phyloP scores from a whole-genome alignment of 2,888 invertebrate species.

The Poecilus cupreus region DNA sequence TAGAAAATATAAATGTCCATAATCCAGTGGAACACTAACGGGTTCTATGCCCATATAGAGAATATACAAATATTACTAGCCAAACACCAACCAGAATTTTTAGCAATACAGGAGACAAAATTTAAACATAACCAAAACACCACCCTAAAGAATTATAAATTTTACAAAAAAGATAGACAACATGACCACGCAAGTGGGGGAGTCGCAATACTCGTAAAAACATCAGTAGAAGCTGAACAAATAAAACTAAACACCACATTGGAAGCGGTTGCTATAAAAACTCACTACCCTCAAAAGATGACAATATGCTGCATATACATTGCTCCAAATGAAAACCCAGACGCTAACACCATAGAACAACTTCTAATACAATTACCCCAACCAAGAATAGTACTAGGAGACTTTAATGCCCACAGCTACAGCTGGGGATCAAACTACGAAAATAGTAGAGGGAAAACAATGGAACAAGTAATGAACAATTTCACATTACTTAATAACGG shows the following conservation, averaged over 20 bases:
- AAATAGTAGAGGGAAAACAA: slow-evolving; percentile 61
- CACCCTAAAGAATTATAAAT: no score
- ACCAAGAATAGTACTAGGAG: slow-evolving; percentile 63
- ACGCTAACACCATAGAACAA: slow-evolving; percentile 23
- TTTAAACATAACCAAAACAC: background rate
- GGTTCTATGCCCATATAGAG: slow-evolving; percentile 12
- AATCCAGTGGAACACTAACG: slow-evolving; percentile 48
- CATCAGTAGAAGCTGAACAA: no score
- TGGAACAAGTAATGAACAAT: slow-evolving; percentile 60
- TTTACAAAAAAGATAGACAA: background rate
- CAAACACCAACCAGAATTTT: background rate
- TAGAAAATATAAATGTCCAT: slow-evolving; percentile 1
- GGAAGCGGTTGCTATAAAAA: no score
- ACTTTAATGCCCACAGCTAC: no score
- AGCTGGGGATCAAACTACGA: slow-evolving; percentile 61
- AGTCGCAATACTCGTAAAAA: background rate
- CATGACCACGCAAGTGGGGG: slow-evolving; percentile 36
- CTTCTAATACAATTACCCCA: slow-evolving; percentile 9
- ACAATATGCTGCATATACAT: background rate
- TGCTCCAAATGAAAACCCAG: background rate
- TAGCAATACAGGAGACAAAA: background rate
- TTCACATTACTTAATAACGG: background rate
- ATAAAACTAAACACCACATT: no score
- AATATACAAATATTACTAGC: background rate
- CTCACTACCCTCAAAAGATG: background rate